Evolutionary conservation across 2,113 vertebrate species (phyloP), one percentile per base, ranked within the genome.

Genomic region (Oceanites oceanicus): DNA sequence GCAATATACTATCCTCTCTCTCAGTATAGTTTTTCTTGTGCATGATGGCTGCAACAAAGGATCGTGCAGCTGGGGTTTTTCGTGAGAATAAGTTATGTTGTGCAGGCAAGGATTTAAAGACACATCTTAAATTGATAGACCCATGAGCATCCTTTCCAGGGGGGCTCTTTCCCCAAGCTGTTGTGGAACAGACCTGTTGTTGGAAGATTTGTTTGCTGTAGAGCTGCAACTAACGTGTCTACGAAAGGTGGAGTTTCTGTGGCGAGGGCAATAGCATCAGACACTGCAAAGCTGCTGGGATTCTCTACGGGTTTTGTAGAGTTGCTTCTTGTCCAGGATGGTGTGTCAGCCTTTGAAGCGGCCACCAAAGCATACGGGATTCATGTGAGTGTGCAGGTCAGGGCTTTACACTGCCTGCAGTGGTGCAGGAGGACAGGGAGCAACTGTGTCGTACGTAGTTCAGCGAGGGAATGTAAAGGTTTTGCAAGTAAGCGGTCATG

Each of bases 371-470:
- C 26, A 47, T 0, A 5, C 26, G 56, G 59, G 50, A 65, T n/a
- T 42, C 16, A 9, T 15, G 59, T 22, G 74, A 15, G 11, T 7
- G 36, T 5, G 53, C 18, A 49, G 47, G 47, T 27, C 63, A 68
- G 49, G 78, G 65, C 13, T 90, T 53, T 44, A 4, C 26, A 0
- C 21, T 25, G 38, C n/a, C 63, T 72, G 49, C 58, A 65, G 20
- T 32, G 6, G 1, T 7, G 44, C 2, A 2, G 44, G 16, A 68
- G 49, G 25, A 18, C 30, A 50, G 7, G 13, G 42, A 22, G 11
- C 13, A 65, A 29, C n/a, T 53, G 6, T 5, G 2, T 45, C 2
- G 0, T 7, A 3, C 1, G 0, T 55, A 13, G 19, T n/a, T 88
- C 66, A 20, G 65, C 38, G 32, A 5, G 13, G 5, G 27, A 62